Evolutionary conservation across 2,888 invertebrate genomes (phyloP).

Genomic region (Stenolophus ochropezus): DNA sequence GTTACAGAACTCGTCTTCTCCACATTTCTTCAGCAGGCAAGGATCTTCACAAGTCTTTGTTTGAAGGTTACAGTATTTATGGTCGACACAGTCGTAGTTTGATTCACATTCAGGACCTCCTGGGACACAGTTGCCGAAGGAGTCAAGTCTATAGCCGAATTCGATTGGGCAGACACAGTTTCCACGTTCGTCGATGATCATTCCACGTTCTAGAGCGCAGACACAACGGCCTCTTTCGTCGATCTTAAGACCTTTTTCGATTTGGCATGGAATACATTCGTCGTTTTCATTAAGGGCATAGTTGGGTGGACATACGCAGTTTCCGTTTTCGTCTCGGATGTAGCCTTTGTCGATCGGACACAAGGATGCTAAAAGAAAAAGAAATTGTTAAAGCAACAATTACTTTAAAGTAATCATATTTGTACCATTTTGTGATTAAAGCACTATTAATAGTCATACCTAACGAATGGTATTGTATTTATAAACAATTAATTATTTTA

Average conservation of each 20-base stretch:
- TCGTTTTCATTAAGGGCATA: constrained; percentile 85
- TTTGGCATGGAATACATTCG: constrained; percentile 84
- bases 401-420: no score
- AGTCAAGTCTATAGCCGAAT: constrained; percentile 80
- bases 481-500: no score
- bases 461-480: no score
- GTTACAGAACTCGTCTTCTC: constrained; percentile 85
- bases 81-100: constrained; percentile 85
- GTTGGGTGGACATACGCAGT: constrained; percentile 85
- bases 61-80: constrained; percentile 82
- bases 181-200: constrained; percentile 84
- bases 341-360: constrained; percentile 83
- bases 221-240: constrained; percentile 87
- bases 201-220: constrained; percentile 86
- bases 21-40: constrained; percentile 85
- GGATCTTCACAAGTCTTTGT: constrained; percentile 87
- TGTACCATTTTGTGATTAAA: no score
- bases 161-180: constrained; percentile 85
- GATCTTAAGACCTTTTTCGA: constrained; percentile 83
- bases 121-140: constrained; percentile 78
- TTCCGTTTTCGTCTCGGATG: constrained; percentile 79
- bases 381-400: no score
- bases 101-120: constrained; percentile 77
- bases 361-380: constrained; percentile 77
- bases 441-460: no score